Evolutionary conservation across 2,888 invertebrate genomes (phyloP).

Genomic region (Cryptophagus acutangulus): DNA sequence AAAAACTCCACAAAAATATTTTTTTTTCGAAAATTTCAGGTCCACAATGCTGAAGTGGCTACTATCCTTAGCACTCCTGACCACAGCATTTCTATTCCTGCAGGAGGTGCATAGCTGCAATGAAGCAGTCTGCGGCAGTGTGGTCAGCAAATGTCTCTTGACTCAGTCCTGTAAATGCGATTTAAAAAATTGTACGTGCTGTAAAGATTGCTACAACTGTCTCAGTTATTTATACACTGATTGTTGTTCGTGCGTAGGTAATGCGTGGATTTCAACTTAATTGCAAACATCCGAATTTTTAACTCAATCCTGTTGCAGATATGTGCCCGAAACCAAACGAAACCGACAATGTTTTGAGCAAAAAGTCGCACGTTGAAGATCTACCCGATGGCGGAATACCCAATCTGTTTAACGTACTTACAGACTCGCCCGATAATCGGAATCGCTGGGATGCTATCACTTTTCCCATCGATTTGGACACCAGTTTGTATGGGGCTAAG

Average conservation of each 20-base stretch:
- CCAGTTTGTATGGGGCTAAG: slow-evolving; percentile 56
- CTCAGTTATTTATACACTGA: slow-evolving; percentile 84
- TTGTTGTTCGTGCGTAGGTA: slow-evolving; percentile 97
- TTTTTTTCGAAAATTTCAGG: background rate
- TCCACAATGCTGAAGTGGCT: background rate
- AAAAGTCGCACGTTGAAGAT: slow-evolving; percentile 84
- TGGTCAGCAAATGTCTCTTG: slow-evolving; percentile 94
- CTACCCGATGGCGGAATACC: slow-evolving; percentile 73
- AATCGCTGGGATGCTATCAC: slow-evolving; percentile 80
- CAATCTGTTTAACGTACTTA: slow-evolving; percentile 77
- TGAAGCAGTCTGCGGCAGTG: slow-evolving; percentile 91
- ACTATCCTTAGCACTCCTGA: background rate
- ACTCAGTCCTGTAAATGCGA: slow-evolving; percentile 96
- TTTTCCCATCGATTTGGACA: slow-evolving; percentile 72
- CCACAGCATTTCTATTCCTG: background rate
- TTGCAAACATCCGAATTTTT: slow-evolving; percentile 5
- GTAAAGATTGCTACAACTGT: slow-evolving; percentile 88
- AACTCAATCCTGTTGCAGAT: slow-evolving; percentile 55
- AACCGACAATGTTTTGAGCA: slow-evolving; percentile 63
- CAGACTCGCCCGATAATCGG: slow-evolving; percentile 70
- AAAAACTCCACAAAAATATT: background rate
- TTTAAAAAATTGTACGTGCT: slow-evolving; percentile 77
- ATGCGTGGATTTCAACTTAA: slow-evolving; percentile 45
- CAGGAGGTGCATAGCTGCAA: slow-evolving; percentile 60
- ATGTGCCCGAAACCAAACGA: slow-evolving; percentile 85